A percentile compares a stretch with the other conserved stretches of the same genome.
Evolutionary conservation across 2,113 vertebrate genomes (phyloP).

Genomic region (Muscicapa adusta): DNA sequence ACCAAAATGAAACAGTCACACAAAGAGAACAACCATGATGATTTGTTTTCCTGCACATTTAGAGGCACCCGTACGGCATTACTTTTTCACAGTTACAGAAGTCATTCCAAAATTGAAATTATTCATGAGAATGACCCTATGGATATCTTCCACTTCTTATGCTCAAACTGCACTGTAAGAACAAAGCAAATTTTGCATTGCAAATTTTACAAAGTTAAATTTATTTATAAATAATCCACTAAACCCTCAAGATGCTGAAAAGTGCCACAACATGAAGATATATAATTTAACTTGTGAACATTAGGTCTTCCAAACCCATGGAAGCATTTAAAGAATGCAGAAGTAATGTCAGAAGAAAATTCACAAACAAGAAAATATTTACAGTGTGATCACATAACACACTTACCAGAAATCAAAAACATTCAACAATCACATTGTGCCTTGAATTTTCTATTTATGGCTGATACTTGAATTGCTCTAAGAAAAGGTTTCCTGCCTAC

Average conservation of each 20-base stretch:
- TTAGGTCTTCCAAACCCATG: not conserved
- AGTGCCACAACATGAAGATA: not conserved
- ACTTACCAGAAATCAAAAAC: not conserved
- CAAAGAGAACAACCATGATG: not conserved
- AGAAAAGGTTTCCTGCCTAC: not conserved
- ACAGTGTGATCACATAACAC: accelerated
- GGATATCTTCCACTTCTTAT: not conserved
- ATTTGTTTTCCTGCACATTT: not conserved
- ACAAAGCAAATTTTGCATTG: not conserved
- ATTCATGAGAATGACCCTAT: not conserved
- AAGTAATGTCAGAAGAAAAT: not conserved
- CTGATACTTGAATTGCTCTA: not conserved
- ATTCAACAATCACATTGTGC: not conserved
- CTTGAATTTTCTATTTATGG: not conserved
- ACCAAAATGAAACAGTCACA: not conserved
- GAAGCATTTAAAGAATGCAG: not conserved
- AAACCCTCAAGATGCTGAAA: not conserved
- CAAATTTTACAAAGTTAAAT: not conserved
- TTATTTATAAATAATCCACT: not conserved
- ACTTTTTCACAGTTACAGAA: not conserved
- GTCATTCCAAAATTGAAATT: not conserved
- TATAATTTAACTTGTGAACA: not conserved
- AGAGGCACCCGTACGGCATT: not conserved
- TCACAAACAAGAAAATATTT: not conserved
- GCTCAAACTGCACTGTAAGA: not conserved